Evolutionary conservation across 2,797 vertebrate genomes (phyloP).

Genomic region (Knipowitschia caucasica): DNA sequence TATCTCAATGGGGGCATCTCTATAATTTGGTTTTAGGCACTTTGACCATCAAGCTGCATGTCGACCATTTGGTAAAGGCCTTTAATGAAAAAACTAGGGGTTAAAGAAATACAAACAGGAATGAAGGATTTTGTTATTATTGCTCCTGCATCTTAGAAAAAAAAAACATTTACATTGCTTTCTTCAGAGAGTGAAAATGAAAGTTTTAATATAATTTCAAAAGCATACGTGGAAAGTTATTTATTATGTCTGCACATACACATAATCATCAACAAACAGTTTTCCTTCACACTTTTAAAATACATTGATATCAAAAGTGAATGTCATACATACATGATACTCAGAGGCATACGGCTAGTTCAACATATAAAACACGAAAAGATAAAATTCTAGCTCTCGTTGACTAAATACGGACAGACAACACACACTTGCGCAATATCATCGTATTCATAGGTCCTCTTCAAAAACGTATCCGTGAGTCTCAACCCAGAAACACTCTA

Average conservation of each 20-base stretch:
- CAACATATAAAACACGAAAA: conserved; percentile 47
- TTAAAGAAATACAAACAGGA: too few relatives aligned
- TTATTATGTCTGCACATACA: conserved; percentile 73
- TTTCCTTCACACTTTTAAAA: conserved; percentile 76
- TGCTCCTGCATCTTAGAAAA: too few relatives aligned
- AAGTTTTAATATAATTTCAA: too few relatives aligned
- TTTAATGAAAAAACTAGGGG: too few relatives aligned
- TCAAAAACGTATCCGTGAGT: conserved; percentile 95
- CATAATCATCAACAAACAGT: conserved; percentile 59
- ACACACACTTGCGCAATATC: conserved; percentile 98
- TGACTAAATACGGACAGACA: conserved; percentile 83
- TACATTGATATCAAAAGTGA: conserved; percentile 39
- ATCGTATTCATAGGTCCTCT: conserved; percentile 97
- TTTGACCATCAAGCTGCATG: too few relatives aligned
- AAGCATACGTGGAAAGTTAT: conserved; percentile 37
- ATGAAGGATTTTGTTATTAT: too few relatives aligned
- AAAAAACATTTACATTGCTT: too few relatives aligned
- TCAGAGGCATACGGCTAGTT: conserved; percentile 71
- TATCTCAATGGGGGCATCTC: too few relatives aligned
- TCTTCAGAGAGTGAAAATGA: too few relatives aligned
- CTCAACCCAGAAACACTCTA: conserved; percentile 95
- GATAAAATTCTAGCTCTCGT: conserved; percentile 72
- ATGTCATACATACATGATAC: conserved; percentile 44
- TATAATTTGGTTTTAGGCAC: too few relatives aligned
- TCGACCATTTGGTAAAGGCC: too few relatives aligned